These are phyloP conservation scores for Enteromius paludinosus DNA, from an alignment of 2,797 vertebrate genomes.

Conservation along the genomic window DNA sequence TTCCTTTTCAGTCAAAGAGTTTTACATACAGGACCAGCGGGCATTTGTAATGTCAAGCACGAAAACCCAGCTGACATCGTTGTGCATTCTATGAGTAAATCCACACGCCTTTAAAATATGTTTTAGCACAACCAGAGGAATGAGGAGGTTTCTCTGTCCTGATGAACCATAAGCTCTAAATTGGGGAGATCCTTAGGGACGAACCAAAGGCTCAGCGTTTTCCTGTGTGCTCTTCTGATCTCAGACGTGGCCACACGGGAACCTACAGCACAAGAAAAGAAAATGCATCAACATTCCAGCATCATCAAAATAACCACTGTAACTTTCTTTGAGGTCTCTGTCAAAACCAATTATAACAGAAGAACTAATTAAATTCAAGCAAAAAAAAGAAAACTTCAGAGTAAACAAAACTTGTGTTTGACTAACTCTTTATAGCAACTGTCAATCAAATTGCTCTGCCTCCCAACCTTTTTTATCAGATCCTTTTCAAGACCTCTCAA, in stretches of 20 bases:
- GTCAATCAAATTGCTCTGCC: constrained; percentile 54
- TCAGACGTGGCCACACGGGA: constrained; percentile 65
- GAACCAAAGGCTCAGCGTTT: constrained; percentile 64
- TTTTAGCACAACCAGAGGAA: constrained; percentile 67
- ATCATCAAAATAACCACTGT: constrained; percentile 53
- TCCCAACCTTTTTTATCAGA: background rate
- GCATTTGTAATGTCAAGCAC: constrained; percentile 66
- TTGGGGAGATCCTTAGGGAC: constrained; percentile 69
- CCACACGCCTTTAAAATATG: constrained; percentile 46
- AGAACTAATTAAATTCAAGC: background rate
- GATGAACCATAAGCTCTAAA: constrained; percentile 73
- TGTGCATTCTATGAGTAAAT: constrained; percentile 53
- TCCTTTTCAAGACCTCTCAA: background rate
- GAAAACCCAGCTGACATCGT: constrained; percentile 67
- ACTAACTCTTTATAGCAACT: constrained; percentile 38
- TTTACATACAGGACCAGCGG: constrained; percentile 62
- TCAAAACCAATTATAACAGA: constrained; percentile 21
- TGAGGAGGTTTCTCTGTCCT: constrained; percentile 71
- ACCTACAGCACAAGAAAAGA: constrained; percentile 69
- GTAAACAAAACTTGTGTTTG: constrained; percentile 6
- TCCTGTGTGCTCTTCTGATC: constrained; percentile 72
- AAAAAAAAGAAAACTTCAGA: constrained; percentile 4
- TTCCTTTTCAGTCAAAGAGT: constrained; percentile 54
- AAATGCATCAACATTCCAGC: constrained; percentile 74
- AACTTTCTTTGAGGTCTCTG: constrained; percentile 15